phyloP scores from a whole-genome alignment of 2,888 invertebrate genomes.

The Alloscopus bannaensis region DNA sequence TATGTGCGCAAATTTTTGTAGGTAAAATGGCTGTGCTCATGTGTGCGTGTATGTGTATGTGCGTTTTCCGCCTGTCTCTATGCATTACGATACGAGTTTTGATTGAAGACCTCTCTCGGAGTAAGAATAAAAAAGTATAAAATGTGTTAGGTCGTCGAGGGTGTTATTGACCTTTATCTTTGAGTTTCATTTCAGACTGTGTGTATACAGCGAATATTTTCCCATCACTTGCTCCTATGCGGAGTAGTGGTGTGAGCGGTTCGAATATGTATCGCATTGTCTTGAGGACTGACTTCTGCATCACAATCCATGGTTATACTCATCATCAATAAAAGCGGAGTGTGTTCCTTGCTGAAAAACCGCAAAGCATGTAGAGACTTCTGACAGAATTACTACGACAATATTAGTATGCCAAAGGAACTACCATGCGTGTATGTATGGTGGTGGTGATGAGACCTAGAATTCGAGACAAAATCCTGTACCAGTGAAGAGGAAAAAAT shows the following conservation, averaged over 20 bases:
- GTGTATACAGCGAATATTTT: conserved; percentile 70
- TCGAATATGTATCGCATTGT: background rate
- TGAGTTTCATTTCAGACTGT: conserved; percentile 68
- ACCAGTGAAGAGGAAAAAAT: no score
- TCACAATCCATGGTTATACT: conserved; percentile 5
- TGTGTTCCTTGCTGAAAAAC: no score
- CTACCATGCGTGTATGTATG: no score
- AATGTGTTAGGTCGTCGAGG: conserved; percentile 68
- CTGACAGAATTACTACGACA: no score
- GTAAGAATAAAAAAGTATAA: conserved; percentile 28
- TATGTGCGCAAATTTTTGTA: no score
- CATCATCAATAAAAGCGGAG: conserved; percentile 8
- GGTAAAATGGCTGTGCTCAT: no score
- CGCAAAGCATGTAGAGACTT: no score
- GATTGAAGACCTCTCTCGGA: conserved; percentile 32
- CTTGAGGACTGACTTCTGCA: conserved; percentile 3
- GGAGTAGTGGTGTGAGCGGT: background rate
- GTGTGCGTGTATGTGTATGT: background rate
- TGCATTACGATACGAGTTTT: conserved; percentile 18
- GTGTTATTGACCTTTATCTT: conserved; percentile 73
- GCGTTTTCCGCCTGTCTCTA: background rate
- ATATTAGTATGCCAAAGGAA: no score
- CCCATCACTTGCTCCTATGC: conserved; percentile 62
- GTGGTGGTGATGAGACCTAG: no score
- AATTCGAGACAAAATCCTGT: no score